A percentile compares a stretch with the other conserved stretches of the same genome.
Conservation (phyloP, 2,888 invertebrate species). For the Thyatira batis region DNA sequence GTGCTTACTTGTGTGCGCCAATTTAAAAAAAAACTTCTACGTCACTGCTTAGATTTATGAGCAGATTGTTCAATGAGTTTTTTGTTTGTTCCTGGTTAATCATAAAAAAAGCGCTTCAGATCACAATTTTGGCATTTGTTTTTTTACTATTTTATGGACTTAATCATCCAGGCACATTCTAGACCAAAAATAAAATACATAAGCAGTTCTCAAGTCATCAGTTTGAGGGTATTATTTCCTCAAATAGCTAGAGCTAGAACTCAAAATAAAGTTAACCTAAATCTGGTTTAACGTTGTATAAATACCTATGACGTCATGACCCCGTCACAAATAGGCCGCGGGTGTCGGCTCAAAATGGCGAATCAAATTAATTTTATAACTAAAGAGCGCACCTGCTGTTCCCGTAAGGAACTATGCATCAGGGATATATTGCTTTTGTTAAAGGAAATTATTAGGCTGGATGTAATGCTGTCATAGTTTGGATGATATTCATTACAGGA, state of each 20-base stretch:
- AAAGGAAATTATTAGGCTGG: not conserved
- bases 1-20: no score
- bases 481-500: not conserved
- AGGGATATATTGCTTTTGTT: not conserved
- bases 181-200: not conserved
- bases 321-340: not conserved
- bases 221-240: no score
- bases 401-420: not conserved
- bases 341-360: not conserved
- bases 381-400: not conserved
- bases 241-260: not conserved
- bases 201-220: not conserved
- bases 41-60: no score
- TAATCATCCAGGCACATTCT: no score
- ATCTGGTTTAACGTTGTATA: not conserved
- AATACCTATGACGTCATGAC: not conserved
- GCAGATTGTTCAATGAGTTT: no score
- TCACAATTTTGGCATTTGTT: no score
- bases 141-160: no score
- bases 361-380: not conserved
- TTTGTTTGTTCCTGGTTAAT: no score
- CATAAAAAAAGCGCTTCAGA: no score
- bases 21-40: no score
- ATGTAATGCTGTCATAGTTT: not conserved
- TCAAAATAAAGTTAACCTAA: not conserved